Conservation (phyloP, 2,888 invertebrate species). For the Polietes domitor region DNA sequence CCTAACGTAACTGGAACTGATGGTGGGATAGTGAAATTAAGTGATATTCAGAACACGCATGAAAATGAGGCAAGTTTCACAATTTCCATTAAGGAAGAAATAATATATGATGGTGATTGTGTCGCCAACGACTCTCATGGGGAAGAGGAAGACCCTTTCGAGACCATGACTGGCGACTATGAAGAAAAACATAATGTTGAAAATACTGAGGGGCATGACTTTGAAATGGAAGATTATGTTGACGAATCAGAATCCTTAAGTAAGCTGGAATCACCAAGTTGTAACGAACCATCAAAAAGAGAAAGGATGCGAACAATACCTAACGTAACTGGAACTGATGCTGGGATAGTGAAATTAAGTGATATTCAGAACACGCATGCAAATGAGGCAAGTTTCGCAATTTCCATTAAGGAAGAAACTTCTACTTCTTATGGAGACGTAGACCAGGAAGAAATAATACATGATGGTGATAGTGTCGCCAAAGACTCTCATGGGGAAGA, state of each 20-base stretch:
- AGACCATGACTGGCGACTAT: slow-evolving; percentile 31
- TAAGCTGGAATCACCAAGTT: too few relatives aligned
- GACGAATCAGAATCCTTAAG: neutral
- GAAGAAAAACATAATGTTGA: slow-evolving; percentile 45
- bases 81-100: slow-evolving; percentile 66
- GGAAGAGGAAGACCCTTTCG: slow-evolving; percentile 60
- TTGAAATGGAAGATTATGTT: neutral
- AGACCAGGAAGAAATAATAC: slow-evolving; percentile 52
- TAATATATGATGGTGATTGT: neutral
- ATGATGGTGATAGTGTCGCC: slow-evolving; percentile 33
- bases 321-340: slow-evolving; percentile 52
- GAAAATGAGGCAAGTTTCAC: slow-evolving; percentile 21
- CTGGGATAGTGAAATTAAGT: too few relatives aligned
- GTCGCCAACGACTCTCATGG: slow-evolving; percentile 34
- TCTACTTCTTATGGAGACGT: too few relatives aligned
- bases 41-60: neutral
- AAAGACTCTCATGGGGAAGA: slow-evolving; percentile 46
- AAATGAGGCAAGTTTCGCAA: slow-evolving; percentile 26
- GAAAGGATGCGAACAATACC: too few relatives aligned
- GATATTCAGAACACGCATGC: neutral
- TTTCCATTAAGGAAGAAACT: slow-evolving; percentile 67
- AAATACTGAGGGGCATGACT: too few relatives aligned
- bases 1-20: slow-evolving; percentile 54
- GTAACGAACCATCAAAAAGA: too few relatives aligned
- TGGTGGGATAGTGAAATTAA: too few relatives aligned